Conservation (phyloP, 2,888 invertebrate species). For the Ornithoptera priamus region DNA sequence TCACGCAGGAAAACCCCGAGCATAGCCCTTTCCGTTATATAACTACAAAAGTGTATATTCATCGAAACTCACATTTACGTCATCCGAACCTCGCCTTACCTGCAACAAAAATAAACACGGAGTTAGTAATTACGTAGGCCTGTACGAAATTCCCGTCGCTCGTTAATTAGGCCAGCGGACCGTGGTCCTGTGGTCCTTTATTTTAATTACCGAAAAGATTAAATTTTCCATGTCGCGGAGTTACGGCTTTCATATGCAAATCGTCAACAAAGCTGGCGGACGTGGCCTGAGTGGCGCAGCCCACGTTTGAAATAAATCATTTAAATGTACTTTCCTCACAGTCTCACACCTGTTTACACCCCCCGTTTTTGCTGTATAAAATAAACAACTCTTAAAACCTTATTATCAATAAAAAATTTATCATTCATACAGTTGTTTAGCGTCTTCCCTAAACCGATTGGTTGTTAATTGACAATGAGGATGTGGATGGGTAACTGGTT, state of each 20-base stretch:
- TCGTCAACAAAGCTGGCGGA: conserved; percentile 38
- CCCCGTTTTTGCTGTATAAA: too few relatives aligned
- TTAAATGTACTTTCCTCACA: background rate
- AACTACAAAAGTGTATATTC: too few relatives aligned
- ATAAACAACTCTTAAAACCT: too few relatives aligned
- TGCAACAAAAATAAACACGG: conserved; percentile 48
- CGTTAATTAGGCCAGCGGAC: conserved; percentile 62
- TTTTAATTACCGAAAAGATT: conserved; percentile 71
- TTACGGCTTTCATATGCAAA: conserved; percentile 75
- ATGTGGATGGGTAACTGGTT: too few relatives aligned
- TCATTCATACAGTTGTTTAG: too few relatives aligned
- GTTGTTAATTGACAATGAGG: too few relatives aligned
- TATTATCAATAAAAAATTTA: too few relatives aligned
- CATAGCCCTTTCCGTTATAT: too few relatives aligned
- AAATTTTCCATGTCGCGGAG: conserved; percentile 70
- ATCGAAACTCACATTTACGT: conserved; percentile 17
- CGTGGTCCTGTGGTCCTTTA: conserved; percentile 53
- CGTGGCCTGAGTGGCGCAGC: conserved; percentile 9
- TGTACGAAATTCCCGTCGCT: conserved; percentile 35
- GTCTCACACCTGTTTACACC: too few relatives aligned
- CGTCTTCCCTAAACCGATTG: too few relatives aligned
- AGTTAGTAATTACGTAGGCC: conserved; percentile 44
- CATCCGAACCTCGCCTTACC: conserved; percentile 43
- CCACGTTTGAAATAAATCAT: background rate
- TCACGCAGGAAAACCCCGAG: too few relatives aligned